A percentile compares a stretch with the other conserved stretches of the same genome.
Conservation (phyloP, 53 echinoderm and acorn worm species). For the Astropecten irregularis region DNA sequence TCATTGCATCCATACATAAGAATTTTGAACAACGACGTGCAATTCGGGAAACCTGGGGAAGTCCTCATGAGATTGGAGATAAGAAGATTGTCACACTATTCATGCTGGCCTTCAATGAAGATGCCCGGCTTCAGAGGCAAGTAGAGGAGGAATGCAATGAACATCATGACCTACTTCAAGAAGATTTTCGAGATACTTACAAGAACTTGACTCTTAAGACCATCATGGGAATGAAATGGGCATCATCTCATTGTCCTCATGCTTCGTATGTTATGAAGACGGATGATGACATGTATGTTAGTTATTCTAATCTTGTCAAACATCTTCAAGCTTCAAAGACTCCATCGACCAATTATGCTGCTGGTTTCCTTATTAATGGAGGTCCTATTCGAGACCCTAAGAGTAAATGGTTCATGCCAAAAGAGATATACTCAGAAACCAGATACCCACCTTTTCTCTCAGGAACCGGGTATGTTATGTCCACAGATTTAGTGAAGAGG, state of each 20-base stretch:
- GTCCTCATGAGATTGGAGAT: conserved; percentile 59
- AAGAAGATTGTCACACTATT: conserved; percentile 79
- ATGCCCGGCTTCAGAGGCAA: conserved; percentile 63
- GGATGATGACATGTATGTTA: conserved; percentile 94
- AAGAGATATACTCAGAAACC: conserved; percentile 70
- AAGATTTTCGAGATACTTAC: conserved; percentile 89
- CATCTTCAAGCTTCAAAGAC: conserved; percentile 42
- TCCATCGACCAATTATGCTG: conserved; percentile 58
- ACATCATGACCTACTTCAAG: conserved; percentile 89
- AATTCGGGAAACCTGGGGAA: conserved; percentile 89
- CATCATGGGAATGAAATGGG: conserved; percentile 96
- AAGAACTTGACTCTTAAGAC: conserved; percentile 93
- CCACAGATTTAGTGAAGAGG: conserved; percentile 69
- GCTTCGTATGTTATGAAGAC: conserved; percentile 90
- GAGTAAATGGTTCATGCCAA: conserved; percentile 99
- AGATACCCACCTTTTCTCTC: conserved; percentile 96
- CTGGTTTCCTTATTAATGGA: conserved; percentile 85
- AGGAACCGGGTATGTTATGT: conserved; percentile 92
- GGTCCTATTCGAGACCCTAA: conserved; percentile 92
- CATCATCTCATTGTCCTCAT: conserved; percentile 69
- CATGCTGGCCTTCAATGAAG: conserved; percentile 75
- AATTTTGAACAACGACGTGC: conserved; percentile 96
- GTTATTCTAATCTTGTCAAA: conserved; percentile 74
- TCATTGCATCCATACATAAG: conserved; percentile 82
- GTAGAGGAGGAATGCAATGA: conserved; percentile 79